Base-by-base conservation (phyloP, 1,140 invertebrate genomes). In the Hirudo medicinalis region DNA sequence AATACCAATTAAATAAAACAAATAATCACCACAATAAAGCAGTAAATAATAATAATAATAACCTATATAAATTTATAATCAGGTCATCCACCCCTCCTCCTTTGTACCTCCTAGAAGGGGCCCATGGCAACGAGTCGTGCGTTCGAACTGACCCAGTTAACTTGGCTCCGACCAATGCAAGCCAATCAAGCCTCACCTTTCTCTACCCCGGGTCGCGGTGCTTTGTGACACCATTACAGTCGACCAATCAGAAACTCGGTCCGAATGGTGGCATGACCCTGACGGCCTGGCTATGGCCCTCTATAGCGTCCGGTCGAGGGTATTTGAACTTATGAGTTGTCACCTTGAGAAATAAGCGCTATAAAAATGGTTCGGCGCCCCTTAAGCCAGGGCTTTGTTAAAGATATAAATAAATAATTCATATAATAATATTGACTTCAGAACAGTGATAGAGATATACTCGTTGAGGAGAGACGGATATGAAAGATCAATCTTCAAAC, bases 121-220 rank as follows among this genome's bases (percentile, higher is more conserved):
- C 11, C 6, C 29, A 8, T 1, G 57, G 57, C 29, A n/a, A n/a
- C 11, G 57, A 15, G 3, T 25, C 6, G 1, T 63, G 57, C 29
- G 20, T 63, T 22, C 9, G 29, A 32, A 22, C 29, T 63, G 57
- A 63, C 57, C 57, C 57, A 63, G 20, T 63, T 63, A 63, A 63
- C 57, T 2, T 63, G 57, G 22, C 57, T 2, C 57, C 57, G 8
- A 63, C 57, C 3, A 63, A 25, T n/a, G 29, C 22, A 0, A 25
- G 22, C 22, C 57, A 63, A 32, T 32, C 57, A 22, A 63, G 57
- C 57, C 3, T 63, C 11, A 25, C 57, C 0, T 63, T 63, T 20
- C 20, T 57, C 54, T 2, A 57, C 54, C 54, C 9, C 22, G 57
- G 57, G 19, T 32, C 22, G 19, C 8, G 15, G 19, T 63, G 57